Evolutionary conservation across 2,797 vertebrate species (phyloP).

Genomic region (Glossophaga mutica): DNA sequence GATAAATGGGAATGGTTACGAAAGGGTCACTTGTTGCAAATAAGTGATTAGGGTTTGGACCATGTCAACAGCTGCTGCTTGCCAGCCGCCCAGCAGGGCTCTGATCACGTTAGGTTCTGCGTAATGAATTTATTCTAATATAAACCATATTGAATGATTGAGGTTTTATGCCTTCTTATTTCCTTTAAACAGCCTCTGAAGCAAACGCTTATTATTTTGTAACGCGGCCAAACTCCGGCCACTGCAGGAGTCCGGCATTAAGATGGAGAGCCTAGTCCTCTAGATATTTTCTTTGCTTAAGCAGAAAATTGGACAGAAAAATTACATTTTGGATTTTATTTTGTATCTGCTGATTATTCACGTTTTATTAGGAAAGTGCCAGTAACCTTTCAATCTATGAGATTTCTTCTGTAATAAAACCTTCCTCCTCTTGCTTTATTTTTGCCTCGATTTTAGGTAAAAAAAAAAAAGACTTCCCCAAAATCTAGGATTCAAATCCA

Average conservation of each 20-base stretch:
- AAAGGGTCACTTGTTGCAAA: slow-evolving; percentile 19
- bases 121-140: slow-evolving; percentile 64
- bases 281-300: slow-evolving; percentile 7
- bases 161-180: slow-evolving; percentile 59
- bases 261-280: not conserved
- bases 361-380: not conserved
- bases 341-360: not conserved
- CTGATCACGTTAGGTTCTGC: slow-evolving; percentile 25
- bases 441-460: not conserved
- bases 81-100: slow-evolving; percentile 40
- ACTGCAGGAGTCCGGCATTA: not conserved
- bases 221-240: slow-evolving; percentile 36
- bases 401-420: not conserved
- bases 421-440: slow-evolving; percentile 10
- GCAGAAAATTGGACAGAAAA: slow-evolving; percentile 9
- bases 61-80: not conserved
- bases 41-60: slow-evolving; percentile 1
- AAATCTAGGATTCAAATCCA: not conserved
- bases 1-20: not conserved
- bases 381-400: not conserved
- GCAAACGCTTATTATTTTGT: slow-evolving; percentile 50
- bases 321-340: slow-evolving; percentile 2
- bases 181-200: slow-evolving; percentile 30
- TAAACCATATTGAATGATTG: slow-evolving; percentile 37
- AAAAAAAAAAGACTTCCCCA: not conserved